Conservation (phyloP, 2,797 vertebrate species). For the Psittacula derbiana region DNA sequence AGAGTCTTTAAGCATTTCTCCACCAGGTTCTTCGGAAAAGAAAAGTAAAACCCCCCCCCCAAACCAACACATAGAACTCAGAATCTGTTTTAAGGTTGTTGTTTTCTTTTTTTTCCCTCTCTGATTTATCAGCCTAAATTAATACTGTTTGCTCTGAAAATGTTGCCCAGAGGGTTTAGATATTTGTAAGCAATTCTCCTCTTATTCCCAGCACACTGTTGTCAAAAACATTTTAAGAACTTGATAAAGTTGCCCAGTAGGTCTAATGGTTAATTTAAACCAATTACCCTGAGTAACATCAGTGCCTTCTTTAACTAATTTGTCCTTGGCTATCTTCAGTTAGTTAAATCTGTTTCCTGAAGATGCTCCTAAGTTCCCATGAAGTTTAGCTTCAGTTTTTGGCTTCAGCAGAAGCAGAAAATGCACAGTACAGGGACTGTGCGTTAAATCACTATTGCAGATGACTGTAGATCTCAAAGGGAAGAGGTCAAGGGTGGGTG, state of each 20-base stretch:
- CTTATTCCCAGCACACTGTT: not conserved
- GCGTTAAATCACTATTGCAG: slow-evolving; percentile 25
- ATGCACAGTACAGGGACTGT: not conserved
- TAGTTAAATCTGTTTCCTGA: not conserved
- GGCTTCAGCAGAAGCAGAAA: not conserved
- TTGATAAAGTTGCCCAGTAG: not conserved
- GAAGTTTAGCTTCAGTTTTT: slow-evolving; percentile 17
- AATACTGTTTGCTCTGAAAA: not conserved
- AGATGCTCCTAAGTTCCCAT: slow-evolving; percentile 7
- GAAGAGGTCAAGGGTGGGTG: not conserved
- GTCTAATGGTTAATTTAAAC: not conserved
- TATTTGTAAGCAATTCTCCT: slow-evolving; percentile 6
- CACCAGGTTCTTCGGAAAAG: not conserved
- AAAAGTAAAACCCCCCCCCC: not conserved
- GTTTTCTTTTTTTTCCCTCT: not conserved
- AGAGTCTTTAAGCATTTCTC: not conserved
- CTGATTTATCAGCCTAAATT: slow-evolving; percentile 11
- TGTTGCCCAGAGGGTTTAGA: not conserved
- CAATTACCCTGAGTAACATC: not conserved
- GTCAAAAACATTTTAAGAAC: not conserved
- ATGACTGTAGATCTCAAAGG: not conserved
- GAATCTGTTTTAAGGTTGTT: not conserved
- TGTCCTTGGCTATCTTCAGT: not conserved
- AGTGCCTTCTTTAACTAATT: not conserved
- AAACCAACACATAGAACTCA: not conserved